phyloP scores from a whole-genome alignment of 2,797 vertebrate genomes.

The Gymnopithys bicolor region DNA sequence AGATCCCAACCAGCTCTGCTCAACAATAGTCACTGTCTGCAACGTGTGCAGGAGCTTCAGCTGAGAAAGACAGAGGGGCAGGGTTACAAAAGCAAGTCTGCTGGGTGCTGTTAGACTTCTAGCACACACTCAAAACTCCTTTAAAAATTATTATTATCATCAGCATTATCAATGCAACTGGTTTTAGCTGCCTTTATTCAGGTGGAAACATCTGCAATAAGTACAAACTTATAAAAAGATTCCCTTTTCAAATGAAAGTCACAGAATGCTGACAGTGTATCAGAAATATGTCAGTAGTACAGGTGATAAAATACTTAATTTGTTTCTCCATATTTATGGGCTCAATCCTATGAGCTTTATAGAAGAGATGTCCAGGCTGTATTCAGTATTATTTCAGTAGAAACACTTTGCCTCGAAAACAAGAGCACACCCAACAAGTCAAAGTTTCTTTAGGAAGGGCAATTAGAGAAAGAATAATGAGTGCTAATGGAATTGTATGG shows the following conservation, averaged over 20 bases:
- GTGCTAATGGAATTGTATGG: fast-evolving
- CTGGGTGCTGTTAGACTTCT: neutral
- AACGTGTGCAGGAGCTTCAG: neutral
- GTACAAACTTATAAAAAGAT: neutral
- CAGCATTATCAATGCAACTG: neutral
- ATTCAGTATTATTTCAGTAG: neutral
- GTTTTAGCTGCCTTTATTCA: neutral
- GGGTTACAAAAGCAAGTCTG: neutral
- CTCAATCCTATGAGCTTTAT: neutral
- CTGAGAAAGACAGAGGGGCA: neutral
- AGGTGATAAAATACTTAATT: neutral
- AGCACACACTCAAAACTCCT: neutral
- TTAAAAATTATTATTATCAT: neutral
- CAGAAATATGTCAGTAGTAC: neutral
- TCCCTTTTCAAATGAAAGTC: neutral
- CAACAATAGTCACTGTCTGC: neutral
- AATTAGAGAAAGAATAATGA: neutral
- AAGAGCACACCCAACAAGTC: neutral
- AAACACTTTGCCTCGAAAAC: neutral
- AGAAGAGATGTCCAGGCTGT: too few relatives aligned
- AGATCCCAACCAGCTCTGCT: neutral
- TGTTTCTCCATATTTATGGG: neutral
- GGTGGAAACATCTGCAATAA: neutral
- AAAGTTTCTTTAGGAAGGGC: neutral
- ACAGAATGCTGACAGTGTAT: neutral